Conservation (phyloP, 2,888 invertebrate genomes). For the Leucophenga montana region DNA sequence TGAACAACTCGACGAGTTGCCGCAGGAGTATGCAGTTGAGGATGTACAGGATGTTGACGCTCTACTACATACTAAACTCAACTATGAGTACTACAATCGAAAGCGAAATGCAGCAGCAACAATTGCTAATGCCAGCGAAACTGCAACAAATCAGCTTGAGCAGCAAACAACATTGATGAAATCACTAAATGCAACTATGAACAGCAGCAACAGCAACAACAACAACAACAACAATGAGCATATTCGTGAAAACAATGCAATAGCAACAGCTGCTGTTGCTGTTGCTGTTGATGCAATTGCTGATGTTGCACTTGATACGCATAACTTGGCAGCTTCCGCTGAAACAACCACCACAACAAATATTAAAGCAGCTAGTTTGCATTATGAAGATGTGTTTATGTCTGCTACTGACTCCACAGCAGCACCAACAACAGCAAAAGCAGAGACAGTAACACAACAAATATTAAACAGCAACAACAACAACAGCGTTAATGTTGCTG, state of each 20-base stretch:
- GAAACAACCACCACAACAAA: conserved; percentile 43
- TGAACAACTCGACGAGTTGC: conserved; percentile 33
- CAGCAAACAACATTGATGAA: conserved; percentile 45
- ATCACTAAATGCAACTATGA: conserved; percentile 46
- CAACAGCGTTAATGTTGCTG: conserved; percentile 35
- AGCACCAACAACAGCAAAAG: too few species aligned
- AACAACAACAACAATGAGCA: conserved; percentile 15
- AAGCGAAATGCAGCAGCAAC: conserved; percentile 56
- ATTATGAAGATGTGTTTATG: conserved; percentile 60
- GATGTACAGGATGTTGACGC: conserved; percentile 30
- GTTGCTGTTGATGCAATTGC: background rate
- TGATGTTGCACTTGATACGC: conserved; percentile 51
- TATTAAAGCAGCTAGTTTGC: conserved; percentile 59
- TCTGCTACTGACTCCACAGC: conserved; percentile 38
- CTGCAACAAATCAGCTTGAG: conserved; percentile 17
- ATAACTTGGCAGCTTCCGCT: conserved; percentile 62
- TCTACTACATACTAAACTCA: conserved; percentile 21
- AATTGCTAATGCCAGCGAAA: conserved; percentile 41
- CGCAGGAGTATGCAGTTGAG: conserved; percentile 25
- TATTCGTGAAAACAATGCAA: conserved; percentile 5
- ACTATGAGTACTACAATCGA: conserved; percentile 69
- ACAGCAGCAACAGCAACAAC: too few species aligned
- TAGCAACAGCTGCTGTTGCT: conserved; percentile 10
- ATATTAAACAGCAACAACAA: conserved; percentile 31
- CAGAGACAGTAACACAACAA: conserved; percentile 31